phyloP scores from a whole-genome alignment of 2,888 invertebrate species.

The Drosophila ochracea region DNA sequence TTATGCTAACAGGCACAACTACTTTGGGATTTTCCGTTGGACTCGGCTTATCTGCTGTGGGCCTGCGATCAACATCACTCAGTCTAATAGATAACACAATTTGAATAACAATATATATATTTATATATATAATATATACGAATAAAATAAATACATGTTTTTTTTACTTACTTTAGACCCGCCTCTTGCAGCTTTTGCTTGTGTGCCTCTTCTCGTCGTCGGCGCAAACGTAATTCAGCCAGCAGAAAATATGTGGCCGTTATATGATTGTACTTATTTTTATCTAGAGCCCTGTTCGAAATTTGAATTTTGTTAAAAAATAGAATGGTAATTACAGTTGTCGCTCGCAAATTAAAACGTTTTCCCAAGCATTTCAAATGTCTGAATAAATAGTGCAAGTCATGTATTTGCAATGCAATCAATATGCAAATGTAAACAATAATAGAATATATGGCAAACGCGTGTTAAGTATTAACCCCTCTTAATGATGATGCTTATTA shows the following conservation, averaged over 20 bases:
- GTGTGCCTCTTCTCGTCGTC: conserved; percentile 89
- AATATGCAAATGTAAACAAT: background rate
- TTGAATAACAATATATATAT: background rate
- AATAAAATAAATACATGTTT: background rate
- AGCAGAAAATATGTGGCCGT: conserved; percentile 99
- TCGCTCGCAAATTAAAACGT: background rate
- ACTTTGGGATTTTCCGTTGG: conserved; percentile 75
- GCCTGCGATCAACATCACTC: conserved; percentile 51
- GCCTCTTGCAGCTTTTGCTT: conserved; percentile 81
- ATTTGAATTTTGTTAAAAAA: background rate
- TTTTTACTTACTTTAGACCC: conserved; percentile 63
- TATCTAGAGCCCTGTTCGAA: conserved; percentile 91
- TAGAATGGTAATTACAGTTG: background rate
- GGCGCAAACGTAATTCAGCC: conserved; percentile 95
- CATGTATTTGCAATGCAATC: background rate
- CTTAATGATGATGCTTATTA: background rate
- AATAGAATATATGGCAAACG: background rate
- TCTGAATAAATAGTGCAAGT: background rate
- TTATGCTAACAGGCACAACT: conserved; percentile 81
- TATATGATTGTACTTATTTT: conserved; percentile 98
- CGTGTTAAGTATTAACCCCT: background rate
- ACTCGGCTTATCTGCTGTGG: conserved; percentile 64
- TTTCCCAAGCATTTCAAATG: background rate
- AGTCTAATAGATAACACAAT: conserved; percentile 34
- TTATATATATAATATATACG: background rate